Conservation (phyloP, 2,888 invertebrate species). For the Ariolimax columbianus region DNA sequence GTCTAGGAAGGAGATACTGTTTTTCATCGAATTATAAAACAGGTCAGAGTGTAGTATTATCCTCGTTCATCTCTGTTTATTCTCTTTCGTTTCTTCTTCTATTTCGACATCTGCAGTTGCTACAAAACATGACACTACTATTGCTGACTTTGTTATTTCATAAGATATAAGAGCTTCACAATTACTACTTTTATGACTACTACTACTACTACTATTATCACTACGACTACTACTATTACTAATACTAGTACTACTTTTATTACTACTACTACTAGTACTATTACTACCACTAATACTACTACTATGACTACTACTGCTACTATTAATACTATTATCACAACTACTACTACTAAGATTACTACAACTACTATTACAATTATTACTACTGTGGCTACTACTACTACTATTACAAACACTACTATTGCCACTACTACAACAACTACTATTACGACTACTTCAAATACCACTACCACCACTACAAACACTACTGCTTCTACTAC, state of each 20-base stretch:
- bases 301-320: constrained; percentile 23
- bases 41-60: no score
- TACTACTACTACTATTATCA: neutral
- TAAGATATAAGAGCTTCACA: neutral
- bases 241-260: constrained; percentile 23
- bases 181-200: constrained; percentile 2
- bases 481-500: constrained; percentile 24
- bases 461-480: constrained; percentile 9
- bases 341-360: constrained; percentile 31
- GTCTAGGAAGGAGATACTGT: no score
- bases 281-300: constrained; percentile 15
- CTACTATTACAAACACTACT: neutral
- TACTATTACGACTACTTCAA: constrained; percentile 7
- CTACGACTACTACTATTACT: constrained; percentile 16
- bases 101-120: no score
- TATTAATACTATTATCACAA: neutral
- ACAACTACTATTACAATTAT: constrained; percentile 29
- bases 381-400: constrained; percentile 26
- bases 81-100: no score
- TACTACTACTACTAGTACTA: constrained; percentile 27
- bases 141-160: neutral
- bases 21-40: no score
- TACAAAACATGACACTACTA: neutral
- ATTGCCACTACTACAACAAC: neutral
- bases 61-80: no score